Evolutionary conservation across 2,113 vertebrate genomes (phyloP).

Genomic region (Microcebus jonahi): DNA sequence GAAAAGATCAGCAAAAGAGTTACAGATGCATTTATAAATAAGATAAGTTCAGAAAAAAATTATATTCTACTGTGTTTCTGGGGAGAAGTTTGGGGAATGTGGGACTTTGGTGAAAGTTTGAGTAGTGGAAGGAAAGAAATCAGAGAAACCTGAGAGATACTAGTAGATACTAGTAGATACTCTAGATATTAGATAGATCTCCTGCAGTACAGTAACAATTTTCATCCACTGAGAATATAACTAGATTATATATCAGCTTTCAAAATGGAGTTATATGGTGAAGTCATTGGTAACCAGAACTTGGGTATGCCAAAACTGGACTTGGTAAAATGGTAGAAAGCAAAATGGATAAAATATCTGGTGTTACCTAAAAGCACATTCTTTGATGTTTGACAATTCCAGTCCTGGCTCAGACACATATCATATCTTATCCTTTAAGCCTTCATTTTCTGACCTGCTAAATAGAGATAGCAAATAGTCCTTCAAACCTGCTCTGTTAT

Average conservation of each 20-base stretch:
- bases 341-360: neutral
- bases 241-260: neutral
- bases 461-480: neutral
- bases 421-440: neutral
- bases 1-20: neutral
- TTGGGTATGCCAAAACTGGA: neutral
- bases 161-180: neutral
- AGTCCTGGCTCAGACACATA: neutral
- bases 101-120: neutral
- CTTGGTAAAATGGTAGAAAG: neutral
- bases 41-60: neutral
- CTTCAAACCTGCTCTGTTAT: neutral
- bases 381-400: neutral
- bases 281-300: neutral
- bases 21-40: neutral
- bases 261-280: neutral
- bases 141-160: neutral
- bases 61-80: neutral
- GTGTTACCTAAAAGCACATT: neutral
- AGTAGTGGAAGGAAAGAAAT: neutral
- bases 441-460: neutral
- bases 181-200: neutral
- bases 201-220: neutral
- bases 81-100: constrained; percentile 20
- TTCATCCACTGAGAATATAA: constrained; percentile 13